Evolutionary conservation across 2,113 vertebrate species (phyloP).

Genomic region (Myotis lucifugus): DNA sequence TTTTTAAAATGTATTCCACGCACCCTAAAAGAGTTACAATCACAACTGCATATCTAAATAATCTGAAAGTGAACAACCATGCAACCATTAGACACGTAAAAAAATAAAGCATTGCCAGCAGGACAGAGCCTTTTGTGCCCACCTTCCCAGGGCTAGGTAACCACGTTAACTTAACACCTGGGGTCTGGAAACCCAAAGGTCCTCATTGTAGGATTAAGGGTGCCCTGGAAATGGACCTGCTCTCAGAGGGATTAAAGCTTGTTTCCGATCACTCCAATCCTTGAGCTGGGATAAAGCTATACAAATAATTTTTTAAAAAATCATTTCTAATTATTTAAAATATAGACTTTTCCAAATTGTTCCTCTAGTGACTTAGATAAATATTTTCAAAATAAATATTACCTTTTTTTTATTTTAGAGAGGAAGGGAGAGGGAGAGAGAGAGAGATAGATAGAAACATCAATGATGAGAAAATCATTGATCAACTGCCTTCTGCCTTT

Average conservation of each 20-base stretch:
- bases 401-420: background rate
- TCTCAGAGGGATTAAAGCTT: background rate
- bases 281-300: background rate
- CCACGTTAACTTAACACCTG: background rate
- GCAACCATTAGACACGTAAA: background rate
- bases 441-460: too few relatives aligned
- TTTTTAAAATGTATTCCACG: background rate
- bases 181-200: rapidly evolving
- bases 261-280: background rate
- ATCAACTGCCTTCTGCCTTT: too few relatives aligned
- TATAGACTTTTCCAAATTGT: background rate
- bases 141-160: rapidly evolving
- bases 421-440: too few relatives aligned
- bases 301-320: background rate
- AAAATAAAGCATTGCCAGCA: background rate
- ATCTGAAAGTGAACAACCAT: background rate
- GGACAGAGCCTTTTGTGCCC: too few relatives aligned
- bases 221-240: background rate
- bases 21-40: background rate
- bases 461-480: too few relatives aligned
- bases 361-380: background rate
- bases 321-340: background rate
- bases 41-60: background rate
- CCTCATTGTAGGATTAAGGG: background rate
- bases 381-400: background rate